Evolutionary conservation across 2,113 vertebrate genomes (phyloP), one percentile per base, ranked within the genome.

Genomic region (Protobothrops mucrosquamatus): DNA sequence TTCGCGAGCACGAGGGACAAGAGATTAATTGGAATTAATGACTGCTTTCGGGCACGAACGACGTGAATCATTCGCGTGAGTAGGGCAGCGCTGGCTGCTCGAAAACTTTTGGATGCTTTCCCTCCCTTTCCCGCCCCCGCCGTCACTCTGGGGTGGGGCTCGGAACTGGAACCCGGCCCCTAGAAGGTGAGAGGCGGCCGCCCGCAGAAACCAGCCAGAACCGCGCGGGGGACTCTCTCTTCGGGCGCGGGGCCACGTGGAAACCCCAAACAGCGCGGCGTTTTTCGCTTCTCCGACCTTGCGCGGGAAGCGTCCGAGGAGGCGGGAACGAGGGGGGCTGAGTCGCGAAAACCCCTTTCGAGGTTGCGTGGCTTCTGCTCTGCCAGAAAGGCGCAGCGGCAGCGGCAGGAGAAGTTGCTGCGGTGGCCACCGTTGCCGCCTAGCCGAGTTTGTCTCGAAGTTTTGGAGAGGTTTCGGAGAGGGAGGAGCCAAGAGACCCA

Each of bases 271-370:
- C 74, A 43, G 18, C 52, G 61, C 54, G 20, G 52, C n/a, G 81
- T 4, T 55, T 15, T 1, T 4, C 24, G 5, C 43, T 34, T 26
- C 5, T 26, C 48, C 29, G 2, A n/a, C 29, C 26, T 22, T 11
- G 46, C n/a, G 48, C 34, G 59, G 48, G 87, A 89, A 48, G 22
- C 39, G 52, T 54, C 61, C 34, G 10, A 81, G 43, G 51, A 88
- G 88, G 92, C 88, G 92, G 92, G 88, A 51, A 57, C 74, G 29
- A 26, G 88, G 43, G 74, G 54, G 43, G 39, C 91, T 26, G 52
- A 43, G 59, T 18, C 12, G 26, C 20, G 5, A 0, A n/a, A 54
- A 3, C 11, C 24, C 46, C 22, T 51, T 11, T 64, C 29, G n/a
- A 26, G 46, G 7, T 11, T 51, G 56, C 15, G 85, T 34, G 64